A percentile compares a stretch with the other conserved stretches of the same genome.
These are phyloP conservation scores for Drosophila chauvacae DNA, from an alignment of 1,140 invertebrate genomes.

Conservation along the genomic window DNA sequence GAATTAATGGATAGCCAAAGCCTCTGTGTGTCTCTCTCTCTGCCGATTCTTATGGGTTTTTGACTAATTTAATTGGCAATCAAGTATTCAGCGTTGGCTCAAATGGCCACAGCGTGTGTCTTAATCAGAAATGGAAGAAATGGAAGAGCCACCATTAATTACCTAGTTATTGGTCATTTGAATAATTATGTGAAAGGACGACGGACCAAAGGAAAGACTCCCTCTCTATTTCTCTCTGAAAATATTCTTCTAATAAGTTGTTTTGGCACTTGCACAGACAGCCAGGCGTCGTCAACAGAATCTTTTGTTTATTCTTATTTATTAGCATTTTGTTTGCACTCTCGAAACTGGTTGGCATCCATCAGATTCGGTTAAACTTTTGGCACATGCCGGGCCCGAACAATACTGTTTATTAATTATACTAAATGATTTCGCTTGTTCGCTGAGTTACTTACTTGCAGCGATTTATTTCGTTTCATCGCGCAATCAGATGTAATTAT, in stretches of 20 bases:
- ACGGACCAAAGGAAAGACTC: neutral
- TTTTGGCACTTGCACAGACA: constrained; percentile 55
- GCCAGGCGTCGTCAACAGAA: constrained; percentile 31
- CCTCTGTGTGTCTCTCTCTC: constrained; percentile 1
- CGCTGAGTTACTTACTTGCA: constrained; percentile 33
- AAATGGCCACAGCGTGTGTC: constrained; percentile 66
- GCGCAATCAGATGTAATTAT: constrained; percentile 74
- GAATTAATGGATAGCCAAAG: constrained; percentile 57
- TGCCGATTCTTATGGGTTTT: constrained; percentile 41
- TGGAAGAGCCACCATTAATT: constrained; percentile 52
- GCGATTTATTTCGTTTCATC: constrained; percentile 36
- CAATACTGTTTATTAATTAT: constrained; percentile 53
- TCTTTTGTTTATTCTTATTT: constrained; percentile 20
- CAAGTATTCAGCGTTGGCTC: constrained; percentile 69
- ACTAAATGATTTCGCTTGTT: constrained; percentile 50
- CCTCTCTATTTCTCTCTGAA: too few relatives aligned
- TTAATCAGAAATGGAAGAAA: constrained; percentile 2
- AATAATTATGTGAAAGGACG: constrained; percentile 54
- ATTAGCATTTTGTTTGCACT: constrained; percentile 12
- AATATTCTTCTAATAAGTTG: constrained; percentile 12
- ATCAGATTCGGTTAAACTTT: constrained; percentile 26
- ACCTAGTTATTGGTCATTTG: constrained; percentile 54
- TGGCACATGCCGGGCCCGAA: constrained; percentile 26
- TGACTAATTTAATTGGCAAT: constrained; percentile 73
- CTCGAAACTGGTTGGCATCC: constrained; percentile 49